phyloP scores from a whole-genome alignment of 2,888 invertebrate species.

The Leptarthrus brevirostris region DNA sequence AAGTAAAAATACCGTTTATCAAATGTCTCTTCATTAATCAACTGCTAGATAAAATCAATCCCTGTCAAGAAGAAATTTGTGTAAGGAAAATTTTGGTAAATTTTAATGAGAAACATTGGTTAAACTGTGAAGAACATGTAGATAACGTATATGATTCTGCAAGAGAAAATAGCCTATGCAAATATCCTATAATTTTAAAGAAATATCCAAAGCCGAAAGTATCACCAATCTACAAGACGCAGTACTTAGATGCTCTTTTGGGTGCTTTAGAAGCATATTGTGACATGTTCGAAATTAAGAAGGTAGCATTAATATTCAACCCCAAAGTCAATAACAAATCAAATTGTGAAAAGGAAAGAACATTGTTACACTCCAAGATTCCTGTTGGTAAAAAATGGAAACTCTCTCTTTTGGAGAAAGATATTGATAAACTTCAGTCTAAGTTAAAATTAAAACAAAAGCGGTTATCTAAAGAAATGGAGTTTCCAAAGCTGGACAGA shows the following conservation, averaged over 20 bases:
- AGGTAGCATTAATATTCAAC: constrained; percentile 52
- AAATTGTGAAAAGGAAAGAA: neutral
- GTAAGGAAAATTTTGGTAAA: constrained; percentile 61
- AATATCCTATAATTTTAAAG: constrained; percentile 50
- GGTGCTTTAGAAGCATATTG: constrained; percentile 61
- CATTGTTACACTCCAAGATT: neutral
- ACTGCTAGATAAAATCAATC: constrained; percentile 57
- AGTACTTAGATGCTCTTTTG: constrained; percentile 61
- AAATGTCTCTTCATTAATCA: constrained; percentile 62
- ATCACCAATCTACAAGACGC: constrained; percentile 57
- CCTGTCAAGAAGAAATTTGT: constrained; percentile 55
- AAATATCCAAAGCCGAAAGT: constrained; percentile 52
- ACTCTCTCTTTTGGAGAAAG: constrained; percentile 56
- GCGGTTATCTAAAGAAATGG: constrained; percentile 57
- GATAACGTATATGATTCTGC: too few species aligned
- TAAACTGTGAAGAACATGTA: too few species aligned
- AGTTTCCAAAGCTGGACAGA: constrained; percentile 58
- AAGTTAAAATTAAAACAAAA: constrained; percentile 57
- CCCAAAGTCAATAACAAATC: neutral
- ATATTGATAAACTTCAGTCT: constrained; percentile 55
- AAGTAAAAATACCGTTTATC: constrained; percentile 60
- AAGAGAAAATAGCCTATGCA: constrained; percentile 50
- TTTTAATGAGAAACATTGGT: constrained; percentile 61
- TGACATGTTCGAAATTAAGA: constrained; percentile 58
- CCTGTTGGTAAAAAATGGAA: constrained; percentile 43